These are phyloP conservation scores for Litoditis marina DNA, from an alignment of 2,888 invertebrate species.

Conservation along the genomic window DNA sequence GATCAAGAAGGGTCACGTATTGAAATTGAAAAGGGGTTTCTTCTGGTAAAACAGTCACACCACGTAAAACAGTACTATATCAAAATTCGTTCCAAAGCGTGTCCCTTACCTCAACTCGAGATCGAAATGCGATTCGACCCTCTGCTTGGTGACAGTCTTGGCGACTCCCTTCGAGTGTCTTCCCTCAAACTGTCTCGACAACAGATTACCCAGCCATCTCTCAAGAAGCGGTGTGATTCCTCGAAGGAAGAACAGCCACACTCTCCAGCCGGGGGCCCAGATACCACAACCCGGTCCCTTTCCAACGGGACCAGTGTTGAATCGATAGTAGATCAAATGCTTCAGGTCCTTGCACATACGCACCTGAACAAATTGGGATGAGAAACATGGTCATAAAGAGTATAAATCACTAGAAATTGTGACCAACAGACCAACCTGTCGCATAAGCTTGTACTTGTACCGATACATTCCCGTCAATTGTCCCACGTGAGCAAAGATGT, in stretches of 20 bases:
- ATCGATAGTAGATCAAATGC: constrained; percentile 93
- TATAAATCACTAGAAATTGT: background rate
- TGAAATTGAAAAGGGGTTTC: too few relatives aligned
- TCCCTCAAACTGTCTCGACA: constrained; percentile 97
- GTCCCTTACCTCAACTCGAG: constrained; percentile 76
- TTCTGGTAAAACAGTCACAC: too few relatives aligned
- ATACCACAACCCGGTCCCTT: constrained; percentile 62
- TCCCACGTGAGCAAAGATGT: constrained; percentile 98
- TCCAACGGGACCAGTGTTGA: constrained; percentile 61
- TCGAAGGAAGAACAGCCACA: constrained; percentile 99
- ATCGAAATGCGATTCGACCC: constrained; percentile 99
- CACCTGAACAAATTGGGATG: constrained; percentile 92
- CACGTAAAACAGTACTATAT: too few relatives aligned
- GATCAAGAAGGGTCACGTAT: too few relatives aligned
- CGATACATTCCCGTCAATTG: constrained; percentile 99
- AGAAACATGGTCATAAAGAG: background rate
- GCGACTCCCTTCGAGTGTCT: constrained; percentile 97
- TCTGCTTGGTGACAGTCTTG: constrained; percentile 98
- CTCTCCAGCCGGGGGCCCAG: constrained; percentile 79
- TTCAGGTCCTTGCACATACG: constrained; percentile 99
- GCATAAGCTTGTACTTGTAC: constrained; percentile 63
- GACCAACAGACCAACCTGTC: too few relatives aligned
- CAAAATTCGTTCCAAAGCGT: too few relatives aligned
- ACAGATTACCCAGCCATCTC: constrained; percentile 95
- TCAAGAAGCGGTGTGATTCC: constrained; percentile 96